phyloP scores from a whole-genome alignment of 1,140 invertebrate genomes.

The Agrypnia vestita region DNA sequence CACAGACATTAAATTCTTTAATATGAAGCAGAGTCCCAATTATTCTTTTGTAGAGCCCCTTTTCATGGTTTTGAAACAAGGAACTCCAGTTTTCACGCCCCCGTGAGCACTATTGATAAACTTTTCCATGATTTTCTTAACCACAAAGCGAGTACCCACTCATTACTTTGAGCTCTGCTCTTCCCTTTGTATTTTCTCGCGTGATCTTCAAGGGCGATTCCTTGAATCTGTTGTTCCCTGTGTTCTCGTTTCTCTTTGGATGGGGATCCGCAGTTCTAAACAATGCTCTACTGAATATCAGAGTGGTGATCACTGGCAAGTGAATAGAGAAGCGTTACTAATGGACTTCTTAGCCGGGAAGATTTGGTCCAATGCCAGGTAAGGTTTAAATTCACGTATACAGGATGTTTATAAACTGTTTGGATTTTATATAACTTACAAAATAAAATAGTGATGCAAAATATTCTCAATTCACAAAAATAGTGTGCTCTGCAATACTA shows the following conservation, averaged over 20 bases:
- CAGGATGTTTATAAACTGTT: no score
- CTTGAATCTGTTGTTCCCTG: background rate
- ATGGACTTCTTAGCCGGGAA: background rate
- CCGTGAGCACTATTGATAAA: background rate
- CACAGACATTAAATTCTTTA: no score
- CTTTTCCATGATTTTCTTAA: constrained; percentile 1
- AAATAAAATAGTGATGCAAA: no score
- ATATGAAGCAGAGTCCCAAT: no score
- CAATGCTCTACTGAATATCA: constrained; percentile 1
- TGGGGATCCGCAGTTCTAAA: background rate
- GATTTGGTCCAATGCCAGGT: constrained; percentile 6
- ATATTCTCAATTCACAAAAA: no score
- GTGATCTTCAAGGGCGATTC: background rate
- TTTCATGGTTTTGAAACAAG: background rate
- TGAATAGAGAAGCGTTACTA: background rate
- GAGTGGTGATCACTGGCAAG: background rate
- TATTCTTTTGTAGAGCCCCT: no score
- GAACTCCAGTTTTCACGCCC: background rate
- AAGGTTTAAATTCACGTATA: no score
- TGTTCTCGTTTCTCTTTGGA: background rate
- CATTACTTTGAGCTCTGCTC: background rate
- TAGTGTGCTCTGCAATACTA: no score
- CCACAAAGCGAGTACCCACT: constrained; percentile 1
- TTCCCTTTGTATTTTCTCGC: constrained; percentile 2
- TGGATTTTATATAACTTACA: no score